A percentile compares a stretch with the other conserved stretches of the same genome.
Conservation (phyloP, 2,888 invertebrate species). For the Pseudococcus longispinus region DNA sequence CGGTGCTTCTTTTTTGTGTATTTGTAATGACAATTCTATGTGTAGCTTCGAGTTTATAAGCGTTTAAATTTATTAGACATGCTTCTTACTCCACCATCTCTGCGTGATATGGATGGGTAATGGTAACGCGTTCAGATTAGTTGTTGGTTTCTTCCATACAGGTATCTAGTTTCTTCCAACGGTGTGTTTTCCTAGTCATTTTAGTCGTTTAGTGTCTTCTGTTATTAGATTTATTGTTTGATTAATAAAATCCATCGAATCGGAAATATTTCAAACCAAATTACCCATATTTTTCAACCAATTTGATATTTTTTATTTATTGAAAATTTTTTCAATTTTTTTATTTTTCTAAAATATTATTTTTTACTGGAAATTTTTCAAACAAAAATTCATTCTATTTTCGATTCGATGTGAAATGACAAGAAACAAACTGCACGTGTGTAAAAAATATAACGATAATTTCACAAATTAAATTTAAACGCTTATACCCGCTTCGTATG, state of each 20-base stretch:
- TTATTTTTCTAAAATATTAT: background rate
- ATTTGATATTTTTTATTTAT: background rate
- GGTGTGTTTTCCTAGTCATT: constrained; percentile 34
- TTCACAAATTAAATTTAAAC: constrained; percentile 6
- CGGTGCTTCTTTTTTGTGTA: constrained; percentile 24
- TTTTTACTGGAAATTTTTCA: background rate
- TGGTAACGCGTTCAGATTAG: background rate
- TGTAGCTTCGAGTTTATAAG: constrained; percentile 27
- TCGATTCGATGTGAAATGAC: background rate
- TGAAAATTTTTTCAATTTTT: background rate
- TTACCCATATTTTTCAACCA: background rate
- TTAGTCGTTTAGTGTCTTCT: background rate
- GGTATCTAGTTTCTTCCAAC: constrained; percentile 15
- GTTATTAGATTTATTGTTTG: background rate
- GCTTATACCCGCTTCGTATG: background rate
- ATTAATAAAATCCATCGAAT: background rate
- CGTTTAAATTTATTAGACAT: constrained; percentile 6
- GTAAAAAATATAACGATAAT: background rate
- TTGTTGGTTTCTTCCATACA: constrained; percentile 4
- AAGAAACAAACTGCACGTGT: background rate
- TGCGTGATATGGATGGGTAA: too few species aligned
- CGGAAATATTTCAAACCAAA: background rate
- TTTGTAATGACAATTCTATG: constrained; percentile 31
- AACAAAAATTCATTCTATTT: background rate
- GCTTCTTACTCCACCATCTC: background rate